Evolutionary conservation across 2,888 invertebrate species (phyloP).

Genomic region (Drosophila demipolita): DNA sequence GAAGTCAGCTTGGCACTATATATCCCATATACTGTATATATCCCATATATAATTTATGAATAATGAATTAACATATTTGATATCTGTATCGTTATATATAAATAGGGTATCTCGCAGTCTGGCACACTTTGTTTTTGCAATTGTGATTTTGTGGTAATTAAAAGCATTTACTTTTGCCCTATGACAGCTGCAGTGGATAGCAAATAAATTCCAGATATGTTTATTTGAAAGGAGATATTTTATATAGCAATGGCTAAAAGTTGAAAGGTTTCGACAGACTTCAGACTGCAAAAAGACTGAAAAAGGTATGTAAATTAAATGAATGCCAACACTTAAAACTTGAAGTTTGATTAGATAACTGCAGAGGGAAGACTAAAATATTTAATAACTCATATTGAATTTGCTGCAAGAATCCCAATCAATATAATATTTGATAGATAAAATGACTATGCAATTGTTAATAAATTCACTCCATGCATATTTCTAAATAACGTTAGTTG

Average conservation of each 20-base stretch:
- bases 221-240: conserved; percentile 35
- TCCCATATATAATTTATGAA: not conserved
- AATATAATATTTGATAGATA: not conserved
- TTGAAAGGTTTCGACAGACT: conserved; percentile 5
- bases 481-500: not conserved
- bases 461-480: not conserved
- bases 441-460: not conserved
- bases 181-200: conserved; percentile 15
- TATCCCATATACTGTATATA: not conserved
- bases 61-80: not conserved
- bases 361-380: not conserved
- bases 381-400: not conserved
- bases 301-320: not conserved
- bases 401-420: not conserved
- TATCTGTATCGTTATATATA: not conserved
- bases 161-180: conserved; percentile 31
- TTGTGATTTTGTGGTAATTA: conserved; percentile 37
- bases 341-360: not conserved
- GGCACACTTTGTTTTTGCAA: too few relatives aligned
- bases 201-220: conserved; percentile 25
- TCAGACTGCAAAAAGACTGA: not conserved
- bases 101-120: not conserved
- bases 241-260: conserved; percentile 4
- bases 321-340: not conserved
- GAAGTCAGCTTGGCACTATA: not conserved